phyloP scores from a whole-genome alignment of 2,113 vertebrate species.

The Heterotis niloticus region DNA sequence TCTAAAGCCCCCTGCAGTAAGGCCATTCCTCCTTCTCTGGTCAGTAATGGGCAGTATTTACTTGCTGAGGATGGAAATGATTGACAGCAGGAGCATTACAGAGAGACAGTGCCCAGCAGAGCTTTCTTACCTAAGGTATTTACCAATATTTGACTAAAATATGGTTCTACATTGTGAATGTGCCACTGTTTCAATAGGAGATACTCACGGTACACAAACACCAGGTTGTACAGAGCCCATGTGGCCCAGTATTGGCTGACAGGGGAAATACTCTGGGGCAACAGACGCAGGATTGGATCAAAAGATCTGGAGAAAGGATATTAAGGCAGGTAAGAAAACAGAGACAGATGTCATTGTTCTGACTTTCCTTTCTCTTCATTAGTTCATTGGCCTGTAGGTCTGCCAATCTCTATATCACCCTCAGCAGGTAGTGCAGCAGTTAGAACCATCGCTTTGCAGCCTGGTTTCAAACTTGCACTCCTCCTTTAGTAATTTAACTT shows the following conservation, averaged over 20 bases:
- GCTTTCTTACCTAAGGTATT: too few relatives aligned
- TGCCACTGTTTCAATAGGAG: too few relatives aligned
- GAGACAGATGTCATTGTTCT: too few relatives aligned
- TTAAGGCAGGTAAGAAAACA: too few relatives aligned
- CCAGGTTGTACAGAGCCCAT: conserved; percentile 95
- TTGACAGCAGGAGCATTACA: not conserved
- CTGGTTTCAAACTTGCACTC: too few relatives aligned
- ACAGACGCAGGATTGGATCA: conserved; percentile 92
- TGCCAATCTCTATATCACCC: too few relatives aligned
- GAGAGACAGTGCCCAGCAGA: not conserved
- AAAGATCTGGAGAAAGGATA: conserved; percentile 77
- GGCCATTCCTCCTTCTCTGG: conserved; percentile 86
- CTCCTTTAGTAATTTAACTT: too few relatives aligned
- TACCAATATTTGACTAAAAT: not conserved
- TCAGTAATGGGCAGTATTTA: conserved; percentile 93
- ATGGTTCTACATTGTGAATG: not conserved
- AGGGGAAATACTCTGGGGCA: conserved; percentile 86
- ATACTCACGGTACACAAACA: conserved; percentile 96
- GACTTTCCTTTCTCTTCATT: too few relatives aligned
- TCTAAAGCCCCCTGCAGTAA: conserved; percentile 81
- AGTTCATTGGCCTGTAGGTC: too few relatives aligned
- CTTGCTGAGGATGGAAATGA: conserved; percentile 63
- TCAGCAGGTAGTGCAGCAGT: too few relatives aligned
- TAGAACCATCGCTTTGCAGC: too few relatives aligned
- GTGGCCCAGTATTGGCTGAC: conserved; percentile 98